These are phyloP conservation scores for Formica exsecta DNA, from an alignment of 1,140 invertebrate species.

Conservation along the genomic window DNA sequence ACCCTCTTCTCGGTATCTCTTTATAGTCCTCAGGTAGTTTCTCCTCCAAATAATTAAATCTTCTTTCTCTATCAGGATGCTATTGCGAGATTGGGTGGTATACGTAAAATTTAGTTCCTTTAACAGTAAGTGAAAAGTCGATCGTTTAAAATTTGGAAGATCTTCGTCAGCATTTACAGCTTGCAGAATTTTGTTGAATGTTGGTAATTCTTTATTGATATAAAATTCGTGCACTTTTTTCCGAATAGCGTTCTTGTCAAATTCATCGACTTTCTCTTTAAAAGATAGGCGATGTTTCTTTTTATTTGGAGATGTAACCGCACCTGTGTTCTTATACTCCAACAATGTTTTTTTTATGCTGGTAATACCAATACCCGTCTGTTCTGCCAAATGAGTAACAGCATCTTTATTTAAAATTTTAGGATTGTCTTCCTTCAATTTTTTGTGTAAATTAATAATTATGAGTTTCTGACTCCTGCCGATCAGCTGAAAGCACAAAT, in stretches of 20 bases:
- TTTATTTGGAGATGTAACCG: background rate
- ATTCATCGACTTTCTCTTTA: background rate
- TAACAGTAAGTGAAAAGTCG: background rate
- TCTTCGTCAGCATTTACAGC: background rate
- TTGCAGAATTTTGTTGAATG: background rate
- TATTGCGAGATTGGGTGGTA: background rate
- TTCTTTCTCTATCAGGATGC: background rate
- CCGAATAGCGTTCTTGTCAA: background rate
- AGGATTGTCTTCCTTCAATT: background rate
- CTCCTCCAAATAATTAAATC: background rate
- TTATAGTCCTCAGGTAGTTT: background rate
- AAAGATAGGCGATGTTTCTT: background rate
- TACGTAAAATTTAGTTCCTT: slow-evolving; percentile 14
- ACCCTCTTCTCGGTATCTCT: slow-evolving; percentile 2
- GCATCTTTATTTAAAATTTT: background rate
- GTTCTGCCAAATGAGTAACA: background rate
- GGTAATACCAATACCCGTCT: background rate
- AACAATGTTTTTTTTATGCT: slow-evolving; percentile 10
- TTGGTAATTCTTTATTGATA: background rate
- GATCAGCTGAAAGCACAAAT: background rate
- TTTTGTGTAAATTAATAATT: background rate
- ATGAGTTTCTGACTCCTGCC: background rate
- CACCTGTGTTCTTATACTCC: background rate
- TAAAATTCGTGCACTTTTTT: slow-evolving; percentile 24
- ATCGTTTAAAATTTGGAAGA: background rate